Conservation (phyloP, 37 sponge, comb jelly and placozoan species). For the Ephydatia muelleri region DNA sequence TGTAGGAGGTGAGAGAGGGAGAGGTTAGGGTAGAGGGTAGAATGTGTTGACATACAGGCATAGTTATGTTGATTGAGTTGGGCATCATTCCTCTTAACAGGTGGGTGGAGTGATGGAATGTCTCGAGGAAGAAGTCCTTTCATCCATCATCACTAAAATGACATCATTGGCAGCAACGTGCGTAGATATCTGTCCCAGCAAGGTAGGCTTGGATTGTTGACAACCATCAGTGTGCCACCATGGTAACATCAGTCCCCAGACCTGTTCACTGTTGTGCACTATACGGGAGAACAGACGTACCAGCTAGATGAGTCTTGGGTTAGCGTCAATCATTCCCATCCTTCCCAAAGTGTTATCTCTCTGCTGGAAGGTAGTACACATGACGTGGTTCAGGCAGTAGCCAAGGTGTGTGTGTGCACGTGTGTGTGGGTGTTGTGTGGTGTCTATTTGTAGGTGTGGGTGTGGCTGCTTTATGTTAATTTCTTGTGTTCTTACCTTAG, state of each 20-base stretch:
- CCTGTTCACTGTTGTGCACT: conserved; percentile 22
- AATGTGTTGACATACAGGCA: no score
- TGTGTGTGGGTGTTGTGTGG: no score
- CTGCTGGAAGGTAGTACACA: not conserved
- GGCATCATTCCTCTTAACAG: not conserved
- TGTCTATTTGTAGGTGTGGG: no score
- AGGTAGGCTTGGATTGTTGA: not conserved
- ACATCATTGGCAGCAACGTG: not conserved
- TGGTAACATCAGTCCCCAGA: not conserved
- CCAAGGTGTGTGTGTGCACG: no score
- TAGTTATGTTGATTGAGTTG: not conserved
- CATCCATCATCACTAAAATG: not conserved
- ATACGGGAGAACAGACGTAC: conserved; percentile 23
- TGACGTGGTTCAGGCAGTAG: not conserved
- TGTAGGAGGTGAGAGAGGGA: not conserved
- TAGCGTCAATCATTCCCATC: not conserved
- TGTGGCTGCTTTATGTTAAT: no score
- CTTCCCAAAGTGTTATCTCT: not conserved
- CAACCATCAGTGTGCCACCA: not conserved
- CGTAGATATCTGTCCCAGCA: not conserved
- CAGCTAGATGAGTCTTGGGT: not conserved
- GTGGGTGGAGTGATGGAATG: not conserved
- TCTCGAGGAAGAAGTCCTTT: not conserved
- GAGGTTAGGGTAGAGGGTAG: not conserved
- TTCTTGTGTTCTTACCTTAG: not conserved